These are phyloP conservation scores for Indri indri DNA, from an alignment of 2,113 vertebrate genomes.

Conservation along the genomic window DNA sequence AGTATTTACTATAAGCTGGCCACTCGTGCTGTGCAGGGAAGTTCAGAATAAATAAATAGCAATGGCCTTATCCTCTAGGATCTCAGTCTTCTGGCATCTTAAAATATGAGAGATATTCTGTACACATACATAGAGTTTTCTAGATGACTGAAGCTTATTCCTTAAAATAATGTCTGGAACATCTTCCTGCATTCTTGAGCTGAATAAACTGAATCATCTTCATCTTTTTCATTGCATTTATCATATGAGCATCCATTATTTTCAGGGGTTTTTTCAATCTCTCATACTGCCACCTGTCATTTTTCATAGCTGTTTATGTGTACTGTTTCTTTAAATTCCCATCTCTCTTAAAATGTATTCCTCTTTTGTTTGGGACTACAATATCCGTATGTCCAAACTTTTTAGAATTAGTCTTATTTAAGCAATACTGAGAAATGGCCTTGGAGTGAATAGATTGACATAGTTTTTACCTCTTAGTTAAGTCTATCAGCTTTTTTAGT, in stretches of 20 bases:
- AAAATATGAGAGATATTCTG: neutral
- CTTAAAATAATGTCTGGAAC: neutral
- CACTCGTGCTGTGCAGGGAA: neutral
- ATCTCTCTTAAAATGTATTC: neutral
- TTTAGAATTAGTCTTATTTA: neutral
- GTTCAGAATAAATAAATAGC: neutral
- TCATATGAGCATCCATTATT: neutral
- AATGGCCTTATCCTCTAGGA: neutral
- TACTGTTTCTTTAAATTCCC: neutral
- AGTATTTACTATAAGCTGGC: neutral
- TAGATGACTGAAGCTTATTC: neutral
- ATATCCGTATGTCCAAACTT: neutral
- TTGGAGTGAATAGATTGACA: neutral
- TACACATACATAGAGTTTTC: neutral
- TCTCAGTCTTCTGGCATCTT: neutral
- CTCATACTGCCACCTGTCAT: neutral
- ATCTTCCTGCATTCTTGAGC: neutral
- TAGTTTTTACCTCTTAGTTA: neutral
- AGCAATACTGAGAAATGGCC: neutral
- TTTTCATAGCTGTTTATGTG: neutral
- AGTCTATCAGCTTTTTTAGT: neutral
- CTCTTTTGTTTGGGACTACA: neutral
- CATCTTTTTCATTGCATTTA: neutral
- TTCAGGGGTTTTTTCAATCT: neutral
- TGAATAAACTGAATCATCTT: neutral